phyloP scores from a whole-genome alignment of 2,888 invertebrate genomes.

The Synanthedon formicaeformis region DNA sequence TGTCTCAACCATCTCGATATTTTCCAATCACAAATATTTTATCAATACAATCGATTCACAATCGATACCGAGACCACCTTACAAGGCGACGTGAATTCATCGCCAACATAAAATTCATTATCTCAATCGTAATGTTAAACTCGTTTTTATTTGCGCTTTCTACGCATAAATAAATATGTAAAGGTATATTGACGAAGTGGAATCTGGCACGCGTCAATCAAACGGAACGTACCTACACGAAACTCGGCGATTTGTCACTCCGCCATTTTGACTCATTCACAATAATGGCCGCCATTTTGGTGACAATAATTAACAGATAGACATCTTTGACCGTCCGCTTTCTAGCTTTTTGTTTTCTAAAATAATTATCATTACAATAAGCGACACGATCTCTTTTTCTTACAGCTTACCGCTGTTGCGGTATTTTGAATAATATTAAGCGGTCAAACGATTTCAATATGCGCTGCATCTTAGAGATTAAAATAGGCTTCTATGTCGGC shows the following conservation, averaged over 20 bases:
- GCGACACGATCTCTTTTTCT: conserved; percentile 61
- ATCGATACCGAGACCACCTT: conserved; percentile 17
- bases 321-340: conserved; percentile 58
- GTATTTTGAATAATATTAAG: conserved; percentile 66
- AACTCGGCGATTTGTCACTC: conserved; percentile 63
- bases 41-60: conserved; percentile 22
- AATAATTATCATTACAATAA: conserved; percentile 70
- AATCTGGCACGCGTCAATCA: conserved; percentile 70
- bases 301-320: conserved; percentile 69
- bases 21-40: conserved; percentile 56
- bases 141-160: conserved; percentile 67
- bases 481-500: conserved; percentile 40
- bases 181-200: conserved; percentile 48
- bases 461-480: conserved; percentile 24
- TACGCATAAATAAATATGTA: conserved; percentile 64
- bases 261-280: conserved; percentile 58
- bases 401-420: conserved; percentile 64
- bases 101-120: conserved; percentile 49
- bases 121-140: conserved; percentile 53
- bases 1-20: conserved; percentile 66
- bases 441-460: conserved; percentile 47
- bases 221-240: conserved; percentile 46
- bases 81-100: conserved; percentile 26
- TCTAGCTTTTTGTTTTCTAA: conserved; percentile 67
- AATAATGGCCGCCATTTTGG: conserved; percentile 62